A percentile compares a stretch with the other conserved stretches of the same genome.
Evolutionary conservation across 64 coral and sea anemone species (phyloP).

Genomic region (Actinia tenebrosa): DNA sequence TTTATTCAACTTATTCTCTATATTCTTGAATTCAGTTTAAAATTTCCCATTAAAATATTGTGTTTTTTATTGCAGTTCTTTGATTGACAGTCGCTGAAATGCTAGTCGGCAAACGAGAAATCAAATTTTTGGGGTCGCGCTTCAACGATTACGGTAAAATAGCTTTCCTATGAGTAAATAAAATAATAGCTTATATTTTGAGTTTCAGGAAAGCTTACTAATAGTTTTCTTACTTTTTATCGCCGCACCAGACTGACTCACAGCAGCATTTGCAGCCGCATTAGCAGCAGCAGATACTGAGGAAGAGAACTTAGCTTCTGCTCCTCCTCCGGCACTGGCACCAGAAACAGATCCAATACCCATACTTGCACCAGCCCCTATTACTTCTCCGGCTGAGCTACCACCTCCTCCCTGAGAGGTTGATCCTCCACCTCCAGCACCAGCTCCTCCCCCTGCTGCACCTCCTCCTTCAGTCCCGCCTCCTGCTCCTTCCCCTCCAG

Average conservation of each 20-base stretch:
- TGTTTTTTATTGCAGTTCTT: no score
- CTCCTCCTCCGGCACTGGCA: background rate
- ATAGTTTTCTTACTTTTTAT: conserved; percentile 4
- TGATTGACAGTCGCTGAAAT: no score
- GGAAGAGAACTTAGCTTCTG: background rate
- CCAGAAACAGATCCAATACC: background rate
- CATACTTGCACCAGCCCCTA: background rate
- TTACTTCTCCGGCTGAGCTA: background rate
- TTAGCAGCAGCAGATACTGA: conserved; percentile 31
- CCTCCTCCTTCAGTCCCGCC: background rate
- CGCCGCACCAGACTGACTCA: conserved; percentile 2
- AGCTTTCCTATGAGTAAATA: no score
- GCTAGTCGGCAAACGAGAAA: no score
- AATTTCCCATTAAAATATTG: no score
- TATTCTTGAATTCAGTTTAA: no score
- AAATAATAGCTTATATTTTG: no score
- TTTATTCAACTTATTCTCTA: no score
- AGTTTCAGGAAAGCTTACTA: no score
- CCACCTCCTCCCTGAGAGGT: background rate
- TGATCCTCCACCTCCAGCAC: background rate
- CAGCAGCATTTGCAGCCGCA: conserved; percentile 19
- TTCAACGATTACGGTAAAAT: no score
- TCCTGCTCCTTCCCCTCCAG: background rate
- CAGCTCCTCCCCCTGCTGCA: background rate
- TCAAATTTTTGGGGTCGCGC: no score